Evolutionary conservation across 2,113 vertebrate genomes (phyloP).

Genomic region (Pollimyrus isidori): DNA sequence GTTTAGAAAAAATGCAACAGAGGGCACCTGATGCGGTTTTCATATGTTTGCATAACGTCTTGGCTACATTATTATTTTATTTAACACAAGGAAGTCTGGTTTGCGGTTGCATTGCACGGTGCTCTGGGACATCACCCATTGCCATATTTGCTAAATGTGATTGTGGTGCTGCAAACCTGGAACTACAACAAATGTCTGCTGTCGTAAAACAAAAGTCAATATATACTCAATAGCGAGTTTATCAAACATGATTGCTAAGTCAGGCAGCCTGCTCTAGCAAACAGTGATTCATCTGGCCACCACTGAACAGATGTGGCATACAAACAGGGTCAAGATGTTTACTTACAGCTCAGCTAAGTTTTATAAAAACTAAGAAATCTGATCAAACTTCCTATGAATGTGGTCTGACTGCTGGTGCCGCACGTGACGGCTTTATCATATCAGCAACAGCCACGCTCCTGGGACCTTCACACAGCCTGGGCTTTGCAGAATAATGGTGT

Average conservation of each 20-base stretch:
- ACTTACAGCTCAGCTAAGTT: background rate
- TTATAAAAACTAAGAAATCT: background rate
- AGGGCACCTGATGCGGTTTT: background rate
- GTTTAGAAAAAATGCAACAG: background rate
- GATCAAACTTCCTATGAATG: background rate
- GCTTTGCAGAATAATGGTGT: background rate
- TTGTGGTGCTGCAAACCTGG: background rate
- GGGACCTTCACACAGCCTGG: background rate
- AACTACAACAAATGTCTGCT: background rate
- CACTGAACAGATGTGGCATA: background rate
- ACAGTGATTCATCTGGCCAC: background rate
- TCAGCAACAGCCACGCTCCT: background rate
- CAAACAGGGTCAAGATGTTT: background rate
- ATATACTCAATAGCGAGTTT: background rate
- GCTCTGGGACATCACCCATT: no score
- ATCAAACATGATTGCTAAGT: background rate
- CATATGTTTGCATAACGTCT: no score
- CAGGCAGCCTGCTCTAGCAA: background rate
- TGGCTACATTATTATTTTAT: no score
- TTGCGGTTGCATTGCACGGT: no score
- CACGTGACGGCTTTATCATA: background rate
- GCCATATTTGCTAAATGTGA: background rate
- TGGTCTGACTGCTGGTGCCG: background rate
- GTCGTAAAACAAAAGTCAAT: background rate
- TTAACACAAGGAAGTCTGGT: no score